Base-by-base conservation (phyloP, 2,888 invertebrate species). In the Tachystola acroxantha region DNA sequence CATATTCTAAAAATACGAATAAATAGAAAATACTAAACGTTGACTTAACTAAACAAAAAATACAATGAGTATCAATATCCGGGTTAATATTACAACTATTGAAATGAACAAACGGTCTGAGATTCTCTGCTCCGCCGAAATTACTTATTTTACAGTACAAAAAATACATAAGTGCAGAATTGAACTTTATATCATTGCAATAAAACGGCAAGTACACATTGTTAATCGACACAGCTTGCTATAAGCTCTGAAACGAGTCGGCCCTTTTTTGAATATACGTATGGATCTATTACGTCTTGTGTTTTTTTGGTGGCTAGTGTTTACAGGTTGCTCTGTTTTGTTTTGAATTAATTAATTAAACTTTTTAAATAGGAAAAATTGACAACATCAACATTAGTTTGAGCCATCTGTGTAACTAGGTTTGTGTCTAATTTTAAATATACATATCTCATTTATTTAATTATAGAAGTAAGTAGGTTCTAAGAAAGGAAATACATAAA, bases 261-360 rank as follows among this genome's bases (percentile, higher is more conserved):
- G 68, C 72, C 69, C 72, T 73, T 70, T 24, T 61, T 70, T 69
- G 63, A 72, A 70, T 71, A 70, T n/a, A 9, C 24, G 24, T 27
- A 73, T 78, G 75, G 78, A 73, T 80, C 77, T 75, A 71, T 77
- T 73, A 72, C 71, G 67, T 68, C 55, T 68, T 66, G 63, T 68
- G 56, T 63, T 70, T 72, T 68, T 62, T 50, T 55, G 46, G 39
- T 41, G 31, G n/a, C n/a, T n/a, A 29, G 31, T 36, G 29, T 48
- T 29, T 48, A 79, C 58, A 77, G 73, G 65, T 4, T 72, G 81
- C 35, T 64, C 35, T 28, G 22, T 36, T 46, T 40, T 27, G n/a
- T n/a, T n/a, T n/a, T n/a, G n/a, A n/a, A n/a, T n/a, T n/a, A n/a
- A n/a, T n/a, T n/a, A n/a, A n/a, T n/a, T n/a, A n/a, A n/a, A n/a